Percentiles rank a stretch among this genome's conserved stretches.
These are phyloP conservation scores for Astyanax mexicanus DNA, from an alignment of 2,797 vertebrate genomes.

Conservation along the genomic window DNA sequence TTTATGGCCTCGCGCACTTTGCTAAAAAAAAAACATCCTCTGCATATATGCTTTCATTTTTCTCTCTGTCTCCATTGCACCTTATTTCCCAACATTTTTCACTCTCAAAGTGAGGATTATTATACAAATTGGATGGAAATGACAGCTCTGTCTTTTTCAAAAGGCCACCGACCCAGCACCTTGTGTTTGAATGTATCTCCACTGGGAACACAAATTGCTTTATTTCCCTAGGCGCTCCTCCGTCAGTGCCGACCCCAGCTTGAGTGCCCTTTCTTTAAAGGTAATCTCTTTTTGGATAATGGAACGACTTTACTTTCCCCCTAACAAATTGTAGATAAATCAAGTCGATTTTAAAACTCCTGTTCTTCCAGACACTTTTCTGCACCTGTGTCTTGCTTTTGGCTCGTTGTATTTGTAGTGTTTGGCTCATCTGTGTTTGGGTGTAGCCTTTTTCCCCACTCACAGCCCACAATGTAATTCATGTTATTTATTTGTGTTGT, in stretches of 20 bases:
- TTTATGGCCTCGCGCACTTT: background rate
- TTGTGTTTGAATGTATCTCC: slow-evolving; percentile 21
- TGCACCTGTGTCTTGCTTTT: slow-evolving; percentile 5
- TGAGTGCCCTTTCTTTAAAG: slow-evolving; percentile 25
- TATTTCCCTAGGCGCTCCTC: slow-evolving; percentile 40
- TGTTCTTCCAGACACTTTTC: background rate
- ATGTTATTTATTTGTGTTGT: no score
- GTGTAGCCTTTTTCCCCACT: no score
- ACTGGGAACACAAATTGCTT: slow-evolving; percentile 41
- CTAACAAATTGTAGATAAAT: slow-evolving; percentile 30
- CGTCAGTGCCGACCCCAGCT: background rate
- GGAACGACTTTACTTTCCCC: slow-evolving; percentile 16
- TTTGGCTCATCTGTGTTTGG: background rate
- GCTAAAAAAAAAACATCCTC: background rate
- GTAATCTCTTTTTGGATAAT: slow-evolving; percentile 30
- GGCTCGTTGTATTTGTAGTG: background rate
- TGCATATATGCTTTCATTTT: background rate
- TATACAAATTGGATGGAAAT: slow-evolving; percentile 33
- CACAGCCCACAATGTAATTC: no score
- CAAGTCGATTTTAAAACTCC: slow-evolving; percentile 8
- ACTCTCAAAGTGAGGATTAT: slow-evolving; percentile 7
- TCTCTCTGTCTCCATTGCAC: background rate
- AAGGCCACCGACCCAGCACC: slow-evolving; percentile 4
- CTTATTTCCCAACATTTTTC: slow-evolving; percentile 1
- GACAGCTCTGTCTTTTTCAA: slow-evolving; percentile 30